These are phyloP conservation scores for Lasioglossum calceatum DNA, from an alignment of 2,888 invertebrate genomes.

Conservation along the genomic window DNA sequence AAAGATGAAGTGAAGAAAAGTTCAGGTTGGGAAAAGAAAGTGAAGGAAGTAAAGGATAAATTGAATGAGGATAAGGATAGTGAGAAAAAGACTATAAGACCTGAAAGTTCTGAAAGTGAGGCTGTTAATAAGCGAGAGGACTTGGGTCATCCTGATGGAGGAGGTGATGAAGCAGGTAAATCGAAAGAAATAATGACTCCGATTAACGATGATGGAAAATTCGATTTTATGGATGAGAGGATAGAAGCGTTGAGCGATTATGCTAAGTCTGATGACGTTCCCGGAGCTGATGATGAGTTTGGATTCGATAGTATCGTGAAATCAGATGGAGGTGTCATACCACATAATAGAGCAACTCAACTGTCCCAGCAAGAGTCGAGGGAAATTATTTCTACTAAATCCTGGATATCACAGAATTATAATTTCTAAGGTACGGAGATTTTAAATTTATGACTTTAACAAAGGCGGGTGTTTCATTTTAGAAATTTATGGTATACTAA, in stretches of 20 bases:
- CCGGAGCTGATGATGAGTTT: constrained; percentile 40
- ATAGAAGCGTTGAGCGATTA: constrained; percentile 57
- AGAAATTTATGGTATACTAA: background rate
- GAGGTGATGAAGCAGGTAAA: constrained; percentile 11
- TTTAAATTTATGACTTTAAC: background rate
- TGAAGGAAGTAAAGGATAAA: background rate
- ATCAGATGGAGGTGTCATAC: constrained; percentile 63
- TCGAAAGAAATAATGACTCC: background rate
- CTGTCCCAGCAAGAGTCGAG: constrained; percentile 72
- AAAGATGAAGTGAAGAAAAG: constrained; percentile 3
- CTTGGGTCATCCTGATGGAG: background rate
- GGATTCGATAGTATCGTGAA: constrained; percentile 26
- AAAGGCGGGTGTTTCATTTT: background rate
- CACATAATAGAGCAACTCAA: constrained; percentile 62
- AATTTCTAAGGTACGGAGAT: constrained; percentile 64
- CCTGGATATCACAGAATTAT: constrained; percentile 76
- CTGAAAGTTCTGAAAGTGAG: constrained; percentile 56
- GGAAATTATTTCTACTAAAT: constrained; percentile 69
- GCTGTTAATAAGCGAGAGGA: constrained; percentile 69
- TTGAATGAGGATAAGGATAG: constrained; percentile 13
- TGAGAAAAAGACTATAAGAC: background rate
- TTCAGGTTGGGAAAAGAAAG: background rate
- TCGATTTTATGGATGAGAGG: constrained; percentile 50
- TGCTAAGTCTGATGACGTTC: constrained; percentile 13
- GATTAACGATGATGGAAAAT: background rate